Percentiles rank a stretch among this genome's conserved stretches.
These are phyloP conservation scores for Osmerus eperlanus DNA, from an alignment of 2,113 vertebrate genomes.

Conservation along the genomic window DNA sequence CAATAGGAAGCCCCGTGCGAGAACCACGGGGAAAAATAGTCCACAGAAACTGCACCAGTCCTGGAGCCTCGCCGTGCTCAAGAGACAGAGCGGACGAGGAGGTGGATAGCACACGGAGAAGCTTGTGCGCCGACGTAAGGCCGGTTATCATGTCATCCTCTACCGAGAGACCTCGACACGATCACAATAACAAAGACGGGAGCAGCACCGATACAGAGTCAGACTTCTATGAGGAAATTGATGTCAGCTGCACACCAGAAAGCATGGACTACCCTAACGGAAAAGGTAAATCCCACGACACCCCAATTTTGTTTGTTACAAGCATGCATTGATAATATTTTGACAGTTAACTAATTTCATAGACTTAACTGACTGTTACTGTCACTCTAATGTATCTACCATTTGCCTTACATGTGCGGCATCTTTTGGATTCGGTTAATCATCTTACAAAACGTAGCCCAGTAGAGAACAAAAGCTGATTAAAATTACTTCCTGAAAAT, in stretches of 20 bases:
- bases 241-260: slow-evolving; percentile 98
- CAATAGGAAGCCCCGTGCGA: slow-evolving; percentile 72
- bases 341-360: too few species aligned
- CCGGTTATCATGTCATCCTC: slow-evolving; percentile 72
- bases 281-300: slow-evolving; percentile 78
- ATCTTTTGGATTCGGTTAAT: too few species aligned
- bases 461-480: too few species aligned
- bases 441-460: too few species aligned
- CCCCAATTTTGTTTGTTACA: neutral
- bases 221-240: slow-evolving; percentile 99
- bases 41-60: slow-evolving; percentile 80
- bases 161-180: slow-evolving; percentile 62
- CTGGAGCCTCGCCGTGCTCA: slow-evolving; percentile 75
- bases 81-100: slow-evolving; percentile 73
- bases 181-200: slow-evolving; percentile 80
- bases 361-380: too few species aligned
- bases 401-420: too few species aligned
- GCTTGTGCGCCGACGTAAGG: slow-evolving; percentile 76
- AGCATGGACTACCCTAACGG: slow-evolving; percentile 88
- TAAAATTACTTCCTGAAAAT: too few species aligned
- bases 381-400: too few species aligned
- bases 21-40: slow-evolving; percentile 82
- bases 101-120: slow-evolving; percentile 74
- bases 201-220: slow-evolving; percentile 98
- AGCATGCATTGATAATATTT: neutral